phyloP scores from a whole-genome alignment of 2,888 invertebrate genomes.

The Nomada hirtipes region DNA sequence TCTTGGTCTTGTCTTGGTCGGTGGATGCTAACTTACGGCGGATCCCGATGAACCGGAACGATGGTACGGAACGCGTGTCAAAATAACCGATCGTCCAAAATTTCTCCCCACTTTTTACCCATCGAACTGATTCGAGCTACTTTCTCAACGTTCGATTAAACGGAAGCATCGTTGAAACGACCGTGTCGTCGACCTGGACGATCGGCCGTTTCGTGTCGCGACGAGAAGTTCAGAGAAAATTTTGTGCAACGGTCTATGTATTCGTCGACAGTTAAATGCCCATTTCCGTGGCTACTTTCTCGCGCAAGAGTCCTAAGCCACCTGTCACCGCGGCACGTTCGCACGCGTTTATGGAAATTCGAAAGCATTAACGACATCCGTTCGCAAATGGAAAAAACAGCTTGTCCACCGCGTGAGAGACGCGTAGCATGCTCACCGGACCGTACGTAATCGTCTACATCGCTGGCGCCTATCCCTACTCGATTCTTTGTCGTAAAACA shows the following conservation, averaged over 20 bases:
- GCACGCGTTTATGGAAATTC: conserved; percentile 65
- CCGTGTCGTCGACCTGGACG: too few relatives aligned
- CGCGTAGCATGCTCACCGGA: conserved; percentile 57
- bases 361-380: conserved; percentile 65
- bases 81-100: conserved; percentile 64
- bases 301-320: conserved; percentile 31
- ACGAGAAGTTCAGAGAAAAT: neutral
- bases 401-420: conserved; percentile 38
- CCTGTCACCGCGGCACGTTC: conserved; percentile 52
- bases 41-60: conserved; percentile 62
- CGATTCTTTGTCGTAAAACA: conserved; percentile 53
- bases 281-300: conserved; percentile 20
- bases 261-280: neutral
- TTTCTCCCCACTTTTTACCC: conserved; percentile 14
- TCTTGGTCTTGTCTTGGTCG: conserved; percentile 47
- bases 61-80: conserved; percentile 49
- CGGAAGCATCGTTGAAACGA: too few relatives aligned
- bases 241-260: neutral
- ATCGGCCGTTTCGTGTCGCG: too few relatives aligned
- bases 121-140: neutral
- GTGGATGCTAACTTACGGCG: conserved; percentile 54
- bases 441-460: conserved; percentile 67
- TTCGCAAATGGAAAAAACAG: conserved; percentile 65
- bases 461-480: conserved; percentile 66
- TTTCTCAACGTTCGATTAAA: too few relatives aligned